A percentile compares a stretch with the other conserved stretches of the same genome.
Evolutionary conservation across 2,888 invertebrate genomes (phyloP).

Genomic region (Labia minor): DNA sequence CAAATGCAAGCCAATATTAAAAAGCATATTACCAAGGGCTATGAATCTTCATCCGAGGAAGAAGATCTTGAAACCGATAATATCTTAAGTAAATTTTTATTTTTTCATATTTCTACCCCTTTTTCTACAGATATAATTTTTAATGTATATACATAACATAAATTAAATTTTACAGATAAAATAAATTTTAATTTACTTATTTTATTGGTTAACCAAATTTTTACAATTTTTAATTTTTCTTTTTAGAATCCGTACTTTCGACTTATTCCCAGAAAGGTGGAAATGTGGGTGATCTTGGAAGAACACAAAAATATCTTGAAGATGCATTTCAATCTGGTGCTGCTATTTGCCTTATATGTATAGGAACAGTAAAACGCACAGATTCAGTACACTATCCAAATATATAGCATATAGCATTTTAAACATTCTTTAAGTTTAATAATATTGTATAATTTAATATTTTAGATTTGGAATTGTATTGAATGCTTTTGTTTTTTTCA

Average conservation of each 20-base stretch:
- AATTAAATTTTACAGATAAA: no score
- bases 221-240: background rate
- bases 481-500: slow-evolving; percentile 79
- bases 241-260: slow-evolving; percentile 40
- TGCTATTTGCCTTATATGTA: slow-evolving; percentile 80
- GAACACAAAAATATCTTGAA: slow-evolving; percentile 62
- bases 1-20: slow-evolving; percentile 42
- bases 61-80: slow-evolving; percentile 42
- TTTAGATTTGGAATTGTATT: slow-evolving; percentile 75
- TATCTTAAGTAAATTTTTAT: slow-evolving; percentile 37
- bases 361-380: slow-evolving; percentile 68
- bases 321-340: slow-evolving; percentile 69
- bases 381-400: slow-evolving; percentile 49
- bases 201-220: background rate
- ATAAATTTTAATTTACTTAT: no score
- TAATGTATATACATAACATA: no score
- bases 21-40: slow-evolving; percentile 38
- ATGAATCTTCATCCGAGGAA: slow-evolving; percentile 44
- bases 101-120: background rate
- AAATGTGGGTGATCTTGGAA: slow-evolving; percentile 38
- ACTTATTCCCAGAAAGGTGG: slow-evolving; percentile 39
- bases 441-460: slow-evolving; percentile 22
- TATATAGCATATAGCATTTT: slow-evolving; percentile 16
- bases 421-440: no score
- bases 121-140: background rate